A percentile compares a stretch with the other conserved stretches of the same genome.
These are phyloP conservation scores for Chelon auratus DNA, from an alignment of 2,797 vertebrate genomes.

Conservation along the genomic window DNA sequence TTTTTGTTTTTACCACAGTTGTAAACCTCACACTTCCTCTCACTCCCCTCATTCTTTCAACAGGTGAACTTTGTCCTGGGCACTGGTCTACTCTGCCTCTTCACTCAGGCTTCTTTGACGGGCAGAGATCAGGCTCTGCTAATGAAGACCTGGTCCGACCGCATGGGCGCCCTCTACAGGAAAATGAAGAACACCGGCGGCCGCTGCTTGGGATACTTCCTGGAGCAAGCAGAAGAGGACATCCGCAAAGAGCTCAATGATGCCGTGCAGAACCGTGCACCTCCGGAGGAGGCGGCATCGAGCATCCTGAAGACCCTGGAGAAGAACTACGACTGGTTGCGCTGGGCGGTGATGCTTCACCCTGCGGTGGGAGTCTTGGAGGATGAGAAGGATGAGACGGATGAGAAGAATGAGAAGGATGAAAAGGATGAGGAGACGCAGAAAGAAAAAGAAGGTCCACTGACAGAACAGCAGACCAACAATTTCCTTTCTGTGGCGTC, in stretches of 20 bases:
- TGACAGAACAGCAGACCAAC: conserved; percentile 8
- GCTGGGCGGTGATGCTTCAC: conserved; percentile 84
- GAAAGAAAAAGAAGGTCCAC: conserved; percentile 1
- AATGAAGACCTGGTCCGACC: conserved; percentile 81
- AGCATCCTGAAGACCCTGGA: conserved; percentile 77
- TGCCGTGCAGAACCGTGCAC: conserved; percentile 49
- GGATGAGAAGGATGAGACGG: conserved; percentile 32
- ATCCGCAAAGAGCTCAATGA: conserved; percentile 68
- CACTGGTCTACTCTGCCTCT: conserved; percentile 82
- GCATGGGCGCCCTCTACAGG: conserved; percentile 78
- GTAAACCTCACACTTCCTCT: no score
- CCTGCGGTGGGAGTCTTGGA: conserved; percentile 49
- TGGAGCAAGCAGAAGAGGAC: conserved; percentile 79
- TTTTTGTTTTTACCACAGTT: no score
- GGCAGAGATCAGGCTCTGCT: conserved; percentile 80
- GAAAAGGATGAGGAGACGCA: neutral
- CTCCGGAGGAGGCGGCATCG: conserved; percentile 70
- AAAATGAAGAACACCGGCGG: conserved; percentile 78
- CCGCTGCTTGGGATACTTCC: conserved; percentile 80
- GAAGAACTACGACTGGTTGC: conserved; percentile 84
- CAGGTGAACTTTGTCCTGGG: conserved; percentile 83
- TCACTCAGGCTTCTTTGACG: conserved; percentile 78
- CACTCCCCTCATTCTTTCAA: no score
- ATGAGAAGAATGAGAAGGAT: neutral
- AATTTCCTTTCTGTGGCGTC: conserved; percentile 72